Conservation (phyloP, 2,113 vertebrate genomes). For the Pterocles gutturalis region DNA sequence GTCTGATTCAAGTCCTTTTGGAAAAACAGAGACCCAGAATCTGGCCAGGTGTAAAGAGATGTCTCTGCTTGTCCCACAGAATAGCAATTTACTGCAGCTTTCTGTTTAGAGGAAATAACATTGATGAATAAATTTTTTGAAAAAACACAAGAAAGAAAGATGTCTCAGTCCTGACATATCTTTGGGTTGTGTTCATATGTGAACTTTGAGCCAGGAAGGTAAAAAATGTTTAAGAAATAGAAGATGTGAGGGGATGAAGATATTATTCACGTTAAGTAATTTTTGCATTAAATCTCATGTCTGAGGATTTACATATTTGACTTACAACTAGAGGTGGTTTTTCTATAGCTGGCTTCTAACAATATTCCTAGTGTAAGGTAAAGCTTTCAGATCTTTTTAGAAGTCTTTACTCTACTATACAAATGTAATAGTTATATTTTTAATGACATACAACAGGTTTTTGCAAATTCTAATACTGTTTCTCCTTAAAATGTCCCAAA, state of each 20-base stretch:
- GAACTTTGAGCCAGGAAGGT: not conserved
- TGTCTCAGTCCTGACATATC: not conserved
- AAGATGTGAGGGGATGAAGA: not conserved
- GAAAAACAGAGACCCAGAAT: not conserved
- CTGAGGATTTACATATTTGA: conserved; percentile 63
- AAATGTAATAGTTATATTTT: conserved; percentile 50
- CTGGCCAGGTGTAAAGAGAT: not conserved
- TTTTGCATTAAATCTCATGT: conserved; percentile 44
- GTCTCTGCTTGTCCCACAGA: not conserved
- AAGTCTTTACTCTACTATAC: conserved; percentile 42
- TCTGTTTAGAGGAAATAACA: not conserved
- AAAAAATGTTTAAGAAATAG: not conserved
- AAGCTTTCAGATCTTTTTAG: conserved; percentile 38
- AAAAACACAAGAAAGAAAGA: not conserved
- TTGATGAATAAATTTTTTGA: not conserved
- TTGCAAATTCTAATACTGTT: conserved; percentile 5
- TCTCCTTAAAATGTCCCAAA: conserved; percentile 37
- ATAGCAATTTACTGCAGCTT: not conserved
- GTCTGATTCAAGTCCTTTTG: not conserved
- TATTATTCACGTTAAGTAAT: conserved; percentile 36
- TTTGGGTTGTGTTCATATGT: not conserved
- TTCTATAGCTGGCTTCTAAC: conserved; percentile 38
- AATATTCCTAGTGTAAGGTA: conserved; percentile 41
- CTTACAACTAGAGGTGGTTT: conserved; percentile 28
- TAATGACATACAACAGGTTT: conserved; percentile 52